Conservation (phyloP, 2,113 vertebrate species). For the Eulemur macaco region DNA sequence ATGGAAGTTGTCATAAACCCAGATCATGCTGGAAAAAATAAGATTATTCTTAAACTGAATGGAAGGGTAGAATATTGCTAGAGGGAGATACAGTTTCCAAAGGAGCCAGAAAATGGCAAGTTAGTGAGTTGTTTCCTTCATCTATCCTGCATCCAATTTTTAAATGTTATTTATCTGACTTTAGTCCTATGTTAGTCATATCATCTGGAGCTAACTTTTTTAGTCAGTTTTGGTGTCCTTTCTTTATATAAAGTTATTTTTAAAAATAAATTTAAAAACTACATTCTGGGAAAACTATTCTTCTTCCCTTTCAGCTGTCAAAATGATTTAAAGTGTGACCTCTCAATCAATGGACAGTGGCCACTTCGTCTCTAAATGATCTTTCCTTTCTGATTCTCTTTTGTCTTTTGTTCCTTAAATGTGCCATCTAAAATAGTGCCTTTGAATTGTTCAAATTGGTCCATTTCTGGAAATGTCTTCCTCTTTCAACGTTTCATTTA, state of each 20-base stretch:
- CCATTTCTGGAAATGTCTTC: constrained; percentile 72
- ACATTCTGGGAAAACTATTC: constrained; percentile 48
- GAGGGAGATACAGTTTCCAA: neutral
- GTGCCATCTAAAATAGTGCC: constrained; percentile 39
- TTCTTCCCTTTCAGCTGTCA: constrained; percentile 56
- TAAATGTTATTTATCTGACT: constrained; percentile 31
- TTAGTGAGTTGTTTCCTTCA: neutral
- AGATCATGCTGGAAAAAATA: constrained; percentile 1
- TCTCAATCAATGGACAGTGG: constrained; percentile 66
- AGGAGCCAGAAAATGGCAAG: neutral
- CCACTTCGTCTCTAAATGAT: constrained; percentile 43
- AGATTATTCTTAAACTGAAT: constrained; percentile 39
- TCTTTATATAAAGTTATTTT: constrained; percentile 24
- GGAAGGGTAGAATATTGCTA: constrained; percentile 39
- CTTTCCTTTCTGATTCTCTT: constrained; percentile 53
- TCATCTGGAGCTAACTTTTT: constrained; percentile 11
- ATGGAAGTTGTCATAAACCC: constrained; percentile 48
- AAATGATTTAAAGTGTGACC: constrained; percentile 69
- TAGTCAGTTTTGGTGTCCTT: constrained; percentile 21
- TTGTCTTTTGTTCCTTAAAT: constrained; percentile 66
- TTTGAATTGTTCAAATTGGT: constrained; percentile 67
- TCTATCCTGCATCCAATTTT: neutral
- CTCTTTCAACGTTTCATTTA: constrained; percentile 60
- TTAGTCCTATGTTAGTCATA: neutral
- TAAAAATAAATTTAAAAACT: neutral